A percentile compares a stretch with the other conserved stretches of the same genome.
Evolutionary conservation across 2,888 invertebrate species (phyloP).

Genomic region (Subacronicta megacephala): DNA sequence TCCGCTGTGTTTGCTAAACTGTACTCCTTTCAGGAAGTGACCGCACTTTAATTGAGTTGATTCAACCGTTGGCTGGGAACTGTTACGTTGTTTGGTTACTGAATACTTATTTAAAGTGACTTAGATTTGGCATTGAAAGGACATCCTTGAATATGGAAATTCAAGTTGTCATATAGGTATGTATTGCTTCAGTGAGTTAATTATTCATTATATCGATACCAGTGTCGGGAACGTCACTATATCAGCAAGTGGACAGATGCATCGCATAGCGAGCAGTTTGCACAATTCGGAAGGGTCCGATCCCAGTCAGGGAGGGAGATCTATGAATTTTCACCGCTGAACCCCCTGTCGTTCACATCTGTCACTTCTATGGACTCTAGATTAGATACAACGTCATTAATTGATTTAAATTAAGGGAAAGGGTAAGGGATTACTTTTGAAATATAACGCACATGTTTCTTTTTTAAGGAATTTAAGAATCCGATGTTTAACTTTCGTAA

Average conservation of each 20-base stretch:
- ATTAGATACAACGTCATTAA: slow-evolving; percentile 86
- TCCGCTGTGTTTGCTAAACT: slow-evolving; percentile 87
- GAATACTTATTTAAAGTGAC: slow-evolving; percentile 53
- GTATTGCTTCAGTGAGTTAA: slow-evolving; percentile 14
- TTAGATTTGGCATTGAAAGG: slow-evolving; percentile 60
- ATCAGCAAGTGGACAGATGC: slow-evolving; percentile 86
- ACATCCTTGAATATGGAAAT: slow-evolving; percentile 58
- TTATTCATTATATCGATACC: slow-evolving; percentile 53
- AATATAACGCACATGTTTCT: slow-evolving; percentile 69
- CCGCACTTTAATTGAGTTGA: slow-evolving; percentile 69
- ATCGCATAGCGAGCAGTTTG: slow-evolving; percentile 81
- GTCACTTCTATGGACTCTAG: slow-evolving; percentile 78
- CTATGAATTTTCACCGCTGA: slow-evolving; percentile 79
- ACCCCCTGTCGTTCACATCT: slow-evolving; percentile 86
- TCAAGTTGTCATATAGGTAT: slow-evolving; percentile 37
- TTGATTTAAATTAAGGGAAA: slow-evolving; percentile 79
- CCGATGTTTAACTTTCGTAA: background rate
- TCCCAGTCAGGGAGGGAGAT: slow-evolving; percentile 77
- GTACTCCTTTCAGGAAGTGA: slow-evolving; percentile 84
- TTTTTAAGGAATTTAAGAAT: slow-evolving; percentile 11
- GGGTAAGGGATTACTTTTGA: slow-evolving; percentile 76
- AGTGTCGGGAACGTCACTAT: slow-evolving; percentile 47
- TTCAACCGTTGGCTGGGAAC: slow-evolving; percentile 64
- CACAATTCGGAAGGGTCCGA: slow-evolving; percentile 83
- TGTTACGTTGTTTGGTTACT: slow-evolving; percentile 54